Base-by-base conservation (phyloP, 2,797 vertebrate species). In the Anguilla megastoma region DNA sequence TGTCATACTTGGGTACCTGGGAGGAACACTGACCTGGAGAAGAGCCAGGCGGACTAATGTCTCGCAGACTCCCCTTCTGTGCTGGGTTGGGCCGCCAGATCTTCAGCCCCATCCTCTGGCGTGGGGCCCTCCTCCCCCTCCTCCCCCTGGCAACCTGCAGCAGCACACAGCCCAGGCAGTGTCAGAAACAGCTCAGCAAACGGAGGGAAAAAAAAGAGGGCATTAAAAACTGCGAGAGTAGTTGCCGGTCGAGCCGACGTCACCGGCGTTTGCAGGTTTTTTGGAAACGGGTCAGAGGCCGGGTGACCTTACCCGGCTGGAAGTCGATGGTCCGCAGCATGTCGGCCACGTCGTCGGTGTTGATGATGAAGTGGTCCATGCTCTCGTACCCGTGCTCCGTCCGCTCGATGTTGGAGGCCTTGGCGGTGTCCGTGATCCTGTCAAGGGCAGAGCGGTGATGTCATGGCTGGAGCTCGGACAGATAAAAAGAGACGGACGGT, bases 271-370 rank as follows among this genome's bases (percentile, higher is more conserved):
- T 3, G 16, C 5, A 36, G 7, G 27, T n/a, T 21, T 21, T 33
- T 30, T 36, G 71, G 71, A 33, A 36, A 16, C 14, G 30, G 71
- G 27, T 69, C 66, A 27, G 69, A 79, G 14, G 6, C 30, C 2
- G 36, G 36, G 36, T 41, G 33, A 30, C 7, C 76, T 54, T 56
- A 98, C 97, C 95, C 16, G 95, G 90, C 89, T 95, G 95, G 94
- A 98, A 98, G 92, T 96, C 94, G 0, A 99, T 97, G 91, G 95
- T 97, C 87, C 95, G 94, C 92, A 99, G 94, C 95, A 96, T 94
- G 86, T 96, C 95, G 0, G 95, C 95, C 85, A 97, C 93, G 0
- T 95, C 91, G 80, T 97, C 96, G 0, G 96, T 95, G 0, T 96
- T 95, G 88, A 98, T 90, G 24, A 90, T 89, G 85, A 98, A 97